phyloP scores from a whole-genome alignment of 2,797 vertebrate genomes.

The Tauraco hartlaubi region DNA sequence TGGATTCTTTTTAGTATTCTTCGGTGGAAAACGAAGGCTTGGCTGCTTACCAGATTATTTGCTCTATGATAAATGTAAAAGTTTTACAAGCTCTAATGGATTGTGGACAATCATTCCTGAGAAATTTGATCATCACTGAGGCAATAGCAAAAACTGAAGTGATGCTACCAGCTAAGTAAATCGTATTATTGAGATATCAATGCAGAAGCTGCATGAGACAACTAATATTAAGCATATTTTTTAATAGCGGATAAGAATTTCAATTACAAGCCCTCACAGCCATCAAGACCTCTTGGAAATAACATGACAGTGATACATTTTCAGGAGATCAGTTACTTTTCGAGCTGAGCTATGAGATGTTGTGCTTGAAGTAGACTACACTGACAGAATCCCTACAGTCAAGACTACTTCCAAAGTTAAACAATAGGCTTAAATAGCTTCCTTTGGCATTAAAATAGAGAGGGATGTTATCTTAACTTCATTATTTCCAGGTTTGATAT shows the following conservation, averaged over 20 bases:
- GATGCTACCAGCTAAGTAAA: constrained; percentile 71
- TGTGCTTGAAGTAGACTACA: neutral
- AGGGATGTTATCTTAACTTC: neutral
- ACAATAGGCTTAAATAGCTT: neutral
- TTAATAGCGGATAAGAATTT: neutral
- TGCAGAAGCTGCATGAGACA: neutral
- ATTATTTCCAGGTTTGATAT: neutral
- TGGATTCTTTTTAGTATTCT: constrained; percentile 41
- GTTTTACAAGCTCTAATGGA: constrained; percentile 64
- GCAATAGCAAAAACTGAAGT: constrained; percentile 72
- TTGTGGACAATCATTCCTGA: constrained; percentile 67
- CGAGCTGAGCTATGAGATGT: neutral
- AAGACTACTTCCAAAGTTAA: neutral
- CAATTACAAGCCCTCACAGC: neutral
- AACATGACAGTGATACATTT: neutral
- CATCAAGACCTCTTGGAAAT: neutral
- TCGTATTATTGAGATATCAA: neutral
- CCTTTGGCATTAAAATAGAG: neutral
- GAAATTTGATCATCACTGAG: constrained; percentile 76
- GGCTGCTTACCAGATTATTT: constrained; percentile 75
- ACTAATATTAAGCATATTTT: neutral
- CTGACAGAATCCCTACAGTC: neutral
- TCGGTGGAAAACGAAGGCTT: constrained; percentile 70
- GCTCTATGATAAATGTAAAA: constrained; percentile 60
- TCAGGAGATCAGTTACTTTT: neutral